These are phyloP conservation scores for Leptinotarsa juncta DNA, from an alignment of 2,888 invertebrate species.

Conservation along the genomic window DNA sequence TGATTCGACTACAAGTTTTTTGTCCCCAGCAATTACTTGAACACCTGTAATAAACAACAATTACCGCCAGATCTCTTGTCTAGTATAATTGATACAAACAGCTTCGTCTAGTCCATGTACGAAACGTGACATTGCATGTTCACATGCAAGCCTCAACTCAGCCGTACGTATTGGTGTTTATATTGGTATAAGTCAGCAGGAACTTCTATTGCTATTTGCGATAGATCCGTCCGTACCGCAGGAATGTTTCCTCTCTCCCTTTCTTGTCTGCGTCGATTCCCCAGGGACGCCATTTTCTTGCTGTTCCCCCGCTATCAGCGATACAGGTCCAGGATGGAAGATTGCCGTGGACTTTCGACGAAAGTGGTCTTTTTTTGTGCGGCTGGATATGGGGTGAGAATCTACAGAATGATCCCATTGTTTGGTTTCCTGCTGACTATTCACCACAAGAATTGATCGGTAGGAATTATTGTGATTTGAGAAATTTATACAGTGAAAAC, in stretches of 20 bases:
- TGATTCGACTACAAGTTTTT: neutral
- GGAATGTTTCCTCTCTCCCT: slow-evolving; percentile 56
- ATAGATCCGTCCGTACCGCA: slow-evolving; percentile 51
- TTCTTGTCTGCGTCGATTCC: slow-evolving; percentile 50
- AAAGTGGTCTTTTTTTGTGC: slow-evolving; percentile 35
- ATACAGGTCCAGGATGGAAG: slow-evolving; percentile 59
- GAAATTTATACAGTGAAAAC: too few relatives aligned
- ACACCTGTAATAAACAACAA: neutral
- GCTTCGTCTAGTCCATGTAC: neutral
- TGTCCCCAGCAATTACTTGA: neutral
- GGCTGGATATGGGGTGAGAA: slow-evolving; percentile 21
- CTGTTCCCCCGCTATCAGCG: slow-evolving; percentile 59
- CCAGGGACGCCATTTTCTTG: slow-evolving; percentile 54
- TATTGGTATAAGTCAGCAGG: slow-evolving; percentile 50
- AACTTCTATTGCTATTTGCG: slow-evolving; percentile 57
- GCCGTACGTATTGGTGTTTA: slow-evolving; percentile 4
- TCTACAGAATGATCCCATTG: neutral
- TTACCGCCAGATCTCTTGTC: neutral
- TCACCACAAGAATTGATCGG: neutral
- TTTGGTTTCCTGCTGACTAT: neutral
- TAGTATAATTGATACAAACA: slow-evolving; percentile 16
- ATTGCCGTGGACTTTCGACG: slow-evolving; percentile 60
- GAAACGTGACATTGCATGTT: slow-evolving; percentile 52
- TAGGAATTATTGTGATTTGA: too few relatives aligned
- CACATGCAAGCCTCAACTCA: slow-evolving; percentile 47